Conservation (phyloP, 2,113 vertebrate genomes). For the Sander lucioperca region DNA sequence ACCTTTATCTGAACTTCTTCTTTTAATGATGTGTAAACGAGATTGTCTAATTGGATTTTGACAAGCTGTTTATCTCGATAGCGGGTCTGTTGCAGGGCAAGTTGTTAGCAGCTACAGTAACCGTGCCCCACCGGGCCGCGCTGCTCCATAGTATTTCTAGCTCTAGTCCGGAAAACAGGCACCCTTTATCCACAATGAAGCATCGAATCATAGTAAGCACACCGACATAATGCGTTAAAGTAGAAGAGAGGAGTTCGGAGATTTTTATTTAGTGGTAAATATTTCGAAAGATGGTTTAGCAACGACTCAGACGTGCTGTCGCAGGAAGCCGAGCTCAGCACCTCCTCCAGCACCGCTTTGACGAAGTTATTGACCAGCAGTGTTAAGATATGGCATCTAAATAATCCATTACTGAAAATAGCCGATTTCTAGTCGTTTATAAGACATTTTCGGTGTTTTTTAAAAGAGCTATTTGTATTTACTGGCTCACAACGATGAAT, state of each 20-base stretch:
- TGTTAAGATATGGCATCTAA: background rate
- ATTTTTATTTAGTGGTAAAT: background rate
- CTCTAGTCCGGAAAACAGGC: constrained; percentile 14
- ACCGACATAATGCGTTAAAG: background rate
- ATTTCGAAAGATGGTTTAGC: constrained; percentile 24
- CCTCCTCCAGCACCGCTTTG: constrained; percentile 39
- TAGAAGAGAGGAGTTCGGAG: background rate
- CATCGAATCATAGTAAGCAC: background rate
- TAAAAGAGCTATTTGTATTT: constrained; percentile 62
- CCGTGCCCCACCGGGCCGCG: constrained; percentile 43
- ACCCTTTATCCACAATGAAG: background rate
- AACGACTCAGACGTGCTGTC: constrained; percentile 38
- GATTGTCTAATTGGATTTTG: constrained; percentile 77
- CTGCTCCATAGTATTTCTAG: constrained; percentile 13
- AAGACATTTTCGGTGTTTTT: background rate
- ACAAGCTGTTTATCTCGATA: constrained; percentile 79
- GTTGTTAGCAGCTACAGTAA: constrained; percentile 59
- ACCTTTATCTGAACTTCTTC: constrained; percentile 46
- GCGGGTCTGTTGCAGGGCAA: constrained; percentile 54
- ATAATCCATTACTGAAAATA: background rate
- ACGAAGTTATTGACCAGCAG: constrained; percentile 23
- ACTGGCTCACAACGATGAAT: constrained; percentile 69
- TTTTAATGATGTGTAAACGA: constrained; percentile 60
- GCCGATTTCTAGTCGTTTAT: background rate
- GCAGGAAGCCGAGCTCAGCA: constrained; percentile 62